Evolutionary conservation across 1,140 invertebrate species (phyloP), one percentile per base, ranked within the genome.

Genomic region (Periplaneta americana): DNA sequence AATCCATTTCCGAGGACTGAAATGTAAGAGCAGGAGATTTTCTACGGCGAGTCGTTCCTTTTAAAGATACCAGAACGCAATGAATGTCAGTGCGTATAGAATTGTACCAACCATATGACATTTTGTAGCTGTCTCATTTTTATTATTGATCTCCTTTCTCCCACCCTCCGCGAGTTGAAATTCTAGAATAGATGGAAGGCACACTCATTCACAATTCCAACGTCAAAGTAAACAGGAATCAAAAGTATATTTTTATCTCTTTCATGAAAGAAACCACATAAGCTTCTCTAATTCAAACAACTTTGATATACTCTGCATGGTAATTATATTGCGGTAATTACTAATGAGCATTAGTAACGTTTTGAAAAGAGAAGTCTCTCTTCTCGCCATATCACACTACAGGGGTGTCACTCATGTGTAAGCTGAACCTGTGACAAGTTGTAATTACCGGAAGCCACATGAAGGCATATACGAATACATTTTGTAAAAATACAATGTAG

Each of bases 281-380:
- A 33, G 17, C 35, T 77, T 77, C 4, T 36, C 75, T 77, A 22
- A 77, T n/a, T 77, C 75, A 76, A 76, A 76, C 75, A 77, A 36
- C 75, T 36, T 77, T 77, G 75, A 77, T 77, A 77, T 13, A 77
- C 33, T 31, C 22, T 31, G 15, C 31, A 34, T 31, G 33, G 32
- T 77, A 77, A 77, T 77, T 77, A 28, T 77, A 22, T 34, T 34
- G 75, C 75, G 75, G 32, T 77, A 77, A 77, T 77, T 77, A 77
- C 75, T 77, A 77, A 77, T 77, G 75, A 77, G 31, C 22, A 77
- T 34, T 33, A 77, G 17, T 28, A 28, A 28, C n/a, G n/a, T 66
- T 66, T 9, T 28, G n/a, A 28, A n/a, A 66, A 28, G 48, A 28
- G 28, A n/a, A 66, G n/a, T n/a, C 48, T 66, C 48, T 28, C 48